Evolutionary conservation across 1,140 invertebrate genomes (phyloP).

Genomic region (Lithobius niger): DNA sequence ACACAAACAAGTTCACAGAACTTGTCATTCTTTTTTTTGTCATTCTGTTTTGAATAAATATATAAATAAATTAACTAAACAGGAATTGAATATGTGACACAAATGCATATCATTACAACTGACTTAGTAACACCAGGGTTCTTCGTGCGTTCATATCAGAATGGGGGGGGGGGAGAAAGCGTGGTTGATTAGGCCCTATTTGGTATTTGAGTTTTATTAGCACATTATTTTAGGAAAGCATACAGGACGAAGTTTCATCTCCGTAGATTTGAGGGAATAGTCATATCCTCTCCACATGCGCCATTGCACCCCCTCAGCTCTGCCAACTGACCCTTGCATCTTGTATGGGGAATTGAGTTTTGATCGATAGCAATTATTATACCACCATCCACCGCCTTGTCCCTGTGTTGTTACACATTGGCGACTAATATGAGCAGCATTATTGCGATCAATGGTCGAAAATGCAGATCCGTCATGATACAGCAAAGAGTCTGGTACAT

Average conservation of each 20-base stretch:
- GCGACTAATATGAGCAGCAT: background rate
- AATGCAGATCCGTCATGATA: background rate
- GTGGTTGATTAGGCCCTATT: no score
- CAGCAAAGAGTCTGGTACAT: background rate
- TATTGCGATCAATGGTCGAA: background rate
- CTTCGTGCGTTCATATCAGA: background rate
- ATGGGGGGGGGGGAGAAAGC: background rate
- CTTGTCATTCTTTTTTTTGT: background rate
- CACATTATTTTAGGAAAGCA: no score
- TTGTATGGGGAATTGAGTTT: background rate
- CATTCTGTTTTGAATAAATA: background rate
- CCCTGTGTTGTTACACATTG: background rate
- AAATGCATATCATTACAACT: background rate
- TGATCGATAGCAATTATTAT: background rate
- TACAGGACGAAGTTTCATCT: background rate
- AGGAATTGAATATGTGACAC: no score
- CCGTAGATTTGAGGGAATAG: background rate
- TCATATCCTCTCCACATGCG: background rate
- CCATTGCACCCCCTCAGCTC: background rate
- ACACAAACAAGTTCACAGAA: background rate
- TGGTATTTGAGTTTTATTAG: no score
- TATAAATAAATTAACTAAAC: no score
- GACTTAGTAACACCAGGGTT: background rate
- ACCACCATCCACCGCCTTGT: constrained; percentile 1
- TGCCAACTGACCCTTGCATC: background rate